A percentile compares a stretch with the other conserved stretches of the same genome.
phyloP scores from a whole-genome alignment of 2,888 invertebrate genomes.

The Agrilus cyanescens region DNA sequence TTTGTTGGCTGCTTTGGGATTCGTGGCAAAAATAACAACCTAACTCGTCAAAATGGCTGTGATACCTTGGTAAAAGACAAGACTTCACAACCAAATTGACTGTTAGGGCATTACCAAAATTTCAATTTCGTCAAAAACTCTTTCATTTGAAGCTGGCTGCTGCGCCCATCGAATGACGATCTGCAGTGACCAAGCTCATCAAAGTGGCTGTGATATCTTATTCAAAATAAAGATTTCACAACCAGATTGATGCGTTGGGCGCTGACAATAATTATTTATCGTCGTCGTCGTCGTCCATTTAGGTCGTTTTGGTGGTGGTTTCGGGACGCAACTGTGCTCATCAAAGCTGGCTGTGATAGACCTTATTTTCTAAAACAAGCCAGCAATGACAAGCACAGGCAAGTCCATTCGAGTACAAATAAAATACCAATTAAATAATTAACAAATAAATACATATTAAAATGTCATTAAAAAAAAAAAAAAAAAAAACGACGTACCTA shows the following conservation, averaged over 20 bases:
- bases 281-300: no score
- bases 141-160: slow-evolving; percentile 23
- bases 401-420: slow-evolving; percentile 12
- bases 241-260: slow-evolving; percentile 76
- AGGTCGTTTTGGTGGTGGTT: neutral
- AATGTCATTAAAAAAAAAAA: neutral
- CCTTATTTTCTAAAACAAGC: slow-evolving; percentile 63
- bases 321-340: slow-evolving; percentile 61
- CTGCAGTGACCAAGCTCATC: slow-evolving; percentile 62
- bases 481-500: no score
- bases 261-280: slow-evolving; percentile 20
- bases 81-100: slow-evolving; percentile 76
- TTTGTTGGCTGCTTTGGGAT: no score
- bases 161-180: slow-evolving; percentile 3
- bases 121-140: no score
- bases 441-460: slow-evolving; percentile 1
- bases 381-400: slow-evolving; percentile 35
- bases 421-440: no score
- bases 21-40: slow-evolving; percentile 37
- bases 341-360: slow-evolving; percentile 95
- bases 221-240: slow-evolving; percentile 59
- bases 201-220: slow-evolving; percentile 97
- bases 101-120: slow-evolving; percentile 39
- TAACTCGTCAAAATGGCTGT: slow-evolving; percentile 94
- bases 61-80: slow-evolving; percentile 51